phyloP scores from a whole-genome alignment of 2,888 invertebrate genomes.

The Apamea epomidion region DNA sequence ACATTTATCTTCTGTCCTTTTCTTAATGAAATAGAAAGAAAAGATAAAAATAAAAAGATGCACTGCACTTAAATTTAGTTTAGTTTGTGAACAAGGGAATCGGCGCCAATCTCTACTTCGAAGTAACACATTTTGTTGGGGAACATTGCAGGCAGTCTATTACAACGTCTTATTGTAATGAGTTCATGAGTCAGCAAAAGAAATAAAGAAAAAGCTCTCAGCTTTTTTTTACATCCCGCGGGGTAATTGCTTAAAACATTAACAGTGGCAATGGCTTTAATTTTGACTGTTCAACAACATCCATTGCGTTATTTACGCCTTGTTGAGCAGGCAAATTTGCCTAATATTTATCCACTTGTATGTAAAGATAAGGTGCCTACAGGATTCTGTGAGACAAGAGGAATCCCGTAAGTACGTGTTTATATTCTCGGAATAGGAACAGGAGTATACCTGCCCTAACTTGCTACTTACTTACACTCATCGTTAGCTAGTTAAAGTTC shows the following conservation, averaged over 20 bases:
- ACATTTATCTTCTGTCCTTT: too few species aligned
- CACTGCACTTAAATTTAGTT: too few species aligned
- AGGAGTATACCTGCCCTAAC: not conserved
- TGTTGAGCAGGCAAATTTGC: not conserved
- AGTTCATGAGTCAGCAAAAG: not conserved
- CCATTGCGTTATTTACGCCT: not conserved
- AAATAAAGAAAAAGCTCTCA: not conserved
- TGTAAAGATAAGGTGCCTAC: not conserved
- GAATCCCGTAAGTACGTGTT: not conserved
- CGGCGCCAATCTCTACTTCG: constrained; percentile 15
- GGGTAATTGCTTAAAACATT: not conserved
- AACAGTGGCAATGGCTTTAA: not conserved
- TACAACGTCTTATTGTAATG: constrained; percentile 6
- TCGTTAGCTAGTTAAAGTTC: constrained; percentile 53
- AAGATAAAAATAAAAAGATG: too few species aligned
- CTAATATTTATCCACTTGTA: not conserved
- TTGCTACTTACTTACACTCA: constrained; percentile 54
- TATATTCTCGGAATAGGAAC: not conserved
- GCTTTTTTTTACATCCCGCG: not conserved
- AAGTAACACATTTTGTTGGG: constrained; percentile 24
- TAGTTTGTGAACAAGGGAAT: too few species aligned
- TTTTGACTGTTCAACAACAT: not conserved
- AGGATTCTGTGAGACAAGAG: not conserved
- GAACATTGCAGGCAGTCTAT: constrained; percentile 13
- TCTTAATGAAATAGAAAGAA: too few species aligned